A percentile compares a stretch with the other conserved stretches of the same genome.
Conservation (phyloP, 2,797 vertebrate species). For the Carapus acus region DNA sequence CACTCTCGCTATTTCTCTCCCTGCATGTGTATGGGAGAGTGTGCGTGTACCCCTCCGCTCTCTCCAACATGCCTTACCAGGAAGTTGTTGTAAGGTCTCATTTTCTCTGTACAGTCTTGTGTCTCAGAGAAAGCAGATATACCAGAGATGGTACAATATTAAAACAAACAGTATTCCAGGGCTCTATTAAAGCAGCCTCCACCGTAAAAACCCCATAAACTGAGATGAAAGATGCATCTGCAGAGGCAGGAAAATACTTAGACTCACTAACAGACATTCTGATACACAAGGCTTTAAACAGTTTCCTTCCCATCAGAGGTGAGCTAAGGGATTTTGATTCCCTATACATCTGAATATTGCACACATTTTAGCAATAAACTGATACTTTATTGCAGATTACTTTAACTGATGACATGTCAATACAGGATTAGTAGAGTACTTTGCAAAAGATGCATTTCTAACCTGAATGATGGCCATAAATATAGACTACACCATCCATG, state of each 20-base stretch:
- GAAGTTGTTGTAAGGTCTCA: constrained; percentile 47
- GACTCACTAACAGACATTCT: constrained; percentile 14
- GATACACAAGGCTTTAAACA: constrained; percentile 11
- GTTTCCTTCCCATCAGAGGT: background rate
- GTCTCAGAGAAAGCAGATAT: constrained; percentile 56
- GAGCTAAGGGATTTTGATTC: too few species aligned
- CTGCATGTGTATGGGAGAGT: constrained; percentile 4
- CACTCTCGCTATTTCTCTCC: constrained; percentile 11
- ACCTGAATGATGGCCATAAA: too few species aligned
- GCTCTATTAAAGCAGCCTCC: constrained; percentile 34
- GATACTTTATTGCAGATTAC: too few species aligned
- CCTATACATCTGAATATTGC: background rate
- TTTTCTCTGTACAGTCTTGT: constrained; percentile 58
- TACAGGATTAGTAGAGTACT: too few species aligned
- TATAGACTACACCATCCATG: too few species aligned
- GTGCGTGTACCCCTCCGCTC: constrained; percentile 19
- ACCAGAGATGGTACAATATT: constrained; percentile 51
- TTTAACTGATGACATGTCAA: too few species aligned
- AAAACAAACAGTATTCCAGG: constrained; percentile 47
- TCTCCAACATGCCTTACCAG: constrained; percentile 37
- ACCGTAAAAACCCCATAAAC: constrained; percentile 26
- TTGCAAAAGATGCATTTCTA: too few species aligned
- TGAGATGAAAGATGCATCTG: constrained; percentile 26
- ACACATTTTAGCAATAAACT: background rate
- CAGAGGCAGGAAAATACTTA: constrained; percentile 13